Evolutionary conservation across 2,888 invertebrate genomes (phyloP), one percentile per base, ranked within the genome.

Genomic region (Esperia sulphurella): DNA sequence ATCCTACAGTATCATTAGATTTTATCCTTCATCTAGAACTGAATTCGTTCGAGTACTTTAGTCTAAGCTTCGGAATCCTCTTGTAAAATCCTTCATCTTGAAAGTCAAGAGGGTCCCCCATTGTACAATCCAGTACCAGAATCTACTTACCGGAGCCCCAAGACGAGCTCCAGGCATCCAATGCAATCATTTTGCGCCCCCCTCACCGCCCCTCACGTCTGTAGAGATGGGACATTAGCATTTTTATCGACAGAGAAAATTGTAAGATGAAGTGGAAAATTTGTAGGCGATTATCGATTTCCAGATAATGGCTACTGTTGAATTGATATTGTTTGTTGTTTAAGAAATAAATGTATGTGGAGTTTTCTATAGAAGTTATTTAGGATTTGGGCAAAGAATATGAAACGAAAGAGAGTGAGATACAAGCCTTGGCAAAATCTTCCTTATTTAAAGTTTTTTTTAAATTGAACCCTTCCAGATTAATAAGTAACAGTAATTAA

Each of bases 241-340:
- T 83, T 81, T 84, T 84, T 86, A 85, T 86, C 81, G 85, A 86
- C 78, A 77, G 55, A 57, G 67, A 69, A 73, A 72, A 75, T 72
- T 68, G 68, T 64, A 61, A 57, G 55, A 53, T 63, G 52, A 50
- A 52, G 58, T 55, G 57, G 62, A 63, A 69, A 67, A 71, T 76
- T 75, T 74, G 63, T 61, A 59, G 59, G 61, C 61, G 63, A 63
- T 65, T 55, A 63, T 59, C 53, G 57, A 60, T 61, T 61, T 58
- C 45, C 13, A 45, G 42, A 54, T 49, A 43, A 53, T 51, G 38
- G 45, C 31, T 42, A 43, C 39, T 14, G 10, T 37, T 44, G 21
- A 44, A 12, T 21, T 35, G 28, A 29, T 35, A 21, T 35, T n/a
- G 8, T 2, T 3, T 31, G 35, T 21, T 21, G 35, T 35, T 35